Evolutionary conservation across 2,888 invertebrate species (phyloP).

Genomic region (Ctenicera cuprea): DNA sequence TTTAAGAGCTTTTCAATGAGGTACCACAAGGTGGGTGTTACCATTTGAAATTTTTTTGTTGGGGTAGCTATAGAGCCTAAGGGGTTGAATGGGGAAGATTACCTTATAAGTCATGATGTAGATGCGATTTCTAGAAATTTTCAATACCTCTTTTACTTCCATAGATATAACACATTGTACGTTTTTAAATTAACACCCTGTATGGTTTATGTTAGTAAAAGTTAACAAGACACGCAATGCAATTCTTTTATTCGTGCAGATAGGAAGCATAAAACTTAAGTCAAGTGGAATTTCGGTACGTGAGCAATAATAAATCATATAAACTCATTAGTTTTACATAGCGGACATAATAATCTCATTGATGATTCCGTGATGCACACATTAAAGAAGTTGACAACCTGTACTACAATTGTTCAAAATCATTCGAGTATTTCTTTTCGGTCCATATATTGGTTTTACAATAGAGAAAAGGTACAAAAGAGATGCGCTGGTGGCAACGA

Average conservation of each 20-base stretch:
- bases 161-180: too few species aligned
- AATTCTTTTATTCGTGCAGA: too few species aligned
- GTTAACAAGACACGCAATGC: not conserved
- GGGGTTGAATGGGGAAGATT: too few species aligned
- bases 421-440: conserved; percentile 62
- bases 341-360: conserved; percentile 29
- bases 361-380: conserved; percentile 40
- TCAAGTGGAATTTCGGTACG: not conserved
- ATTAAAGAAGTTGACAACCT: conserved; percentile 46
- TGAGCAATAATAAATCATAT: conserved; percentile 3
- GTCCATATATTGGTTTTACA: conserved; percentile 62
- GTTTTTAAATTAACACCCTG: too few species aligned
- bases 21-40: too few species aligned
- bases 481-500: conserved; percentile 19
- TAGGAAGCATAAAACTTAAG: not conserved
- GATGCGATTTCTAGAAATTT: too few species aligned
- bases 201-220: not conserved
- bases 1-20: too few species aligned
- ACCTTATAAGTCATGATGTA: too few species aligned
- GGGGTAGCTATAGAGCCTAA: too few species aligned
- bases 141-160: too few species aligned
- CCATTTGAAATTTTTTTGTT: too few species aligned
- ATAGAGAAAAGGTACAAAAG: conserved; percentile 55
- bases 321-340: conserved; percentile 32
- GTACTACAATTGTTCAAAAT: conserved; percentile 57